Conservation (phyloP, 2,113 vertebrate genomes). For the Chamaea fasciata region DNA sequence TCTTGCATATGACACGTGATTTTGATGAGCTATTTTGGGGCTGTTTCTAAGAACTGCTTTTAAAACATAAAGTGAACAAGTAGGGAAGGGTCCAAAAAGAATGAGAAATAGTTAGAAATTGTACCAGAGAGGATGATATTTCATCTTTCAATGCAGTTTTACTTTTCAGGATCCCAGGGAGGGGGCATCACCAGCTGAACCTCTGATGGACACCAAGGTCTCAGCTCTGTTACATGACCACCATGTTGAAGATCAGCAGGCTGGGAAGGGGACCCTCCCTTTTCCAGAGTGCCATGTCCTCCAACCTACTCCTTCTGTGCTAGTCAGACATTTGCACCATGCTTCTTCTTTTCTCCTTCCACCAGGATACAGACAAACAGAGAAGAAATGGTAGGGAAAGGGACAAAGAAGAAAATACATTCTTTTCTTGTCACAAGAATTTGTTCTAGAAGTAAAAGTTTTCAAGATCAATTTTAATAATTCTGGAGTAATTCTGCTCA, state of each 20-base stretch:
- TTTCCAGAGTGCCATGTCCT: background rate
- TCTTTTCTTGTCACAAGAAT: background rate
- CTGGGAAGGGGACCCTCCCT: background rate
- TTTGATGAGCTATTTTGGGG: background rate
- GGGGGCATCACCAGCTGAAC: background rate
- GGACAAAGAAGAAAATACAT: background rate
- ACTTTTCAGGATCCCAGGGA: background rate
- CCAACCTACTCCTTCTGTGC: background rate
- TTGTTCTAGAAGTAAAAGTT: background rate
- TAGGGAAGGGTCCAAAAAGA: background rate
- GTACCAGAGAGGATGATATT: background rate
- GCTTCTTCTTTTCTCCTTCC: background rate
- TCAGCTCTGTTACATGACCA: background rate
- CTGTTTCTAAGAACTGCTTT: background rate
- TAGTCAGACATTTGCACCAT: background rate
- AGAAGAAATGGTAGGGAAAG: background rate
- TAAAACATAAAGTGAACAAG: background rate
- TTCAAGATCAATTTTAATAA: background rate
- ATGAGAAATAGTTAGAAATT: background rate
- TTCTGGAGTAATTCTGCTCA: background rate
- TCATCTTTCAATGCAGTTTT: background rate
- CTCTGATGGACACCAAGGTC: fast-evolving
- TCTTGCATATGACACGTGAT: background rate
- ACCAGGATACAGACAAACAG: background rate
- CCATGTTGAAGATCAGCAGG: fast-evolving